These are phyloP conservation scores for Musca vetustissima DNA, from an alignment of 1,140 invertebrate genomes.

Conservation along the genomic window DNA sequence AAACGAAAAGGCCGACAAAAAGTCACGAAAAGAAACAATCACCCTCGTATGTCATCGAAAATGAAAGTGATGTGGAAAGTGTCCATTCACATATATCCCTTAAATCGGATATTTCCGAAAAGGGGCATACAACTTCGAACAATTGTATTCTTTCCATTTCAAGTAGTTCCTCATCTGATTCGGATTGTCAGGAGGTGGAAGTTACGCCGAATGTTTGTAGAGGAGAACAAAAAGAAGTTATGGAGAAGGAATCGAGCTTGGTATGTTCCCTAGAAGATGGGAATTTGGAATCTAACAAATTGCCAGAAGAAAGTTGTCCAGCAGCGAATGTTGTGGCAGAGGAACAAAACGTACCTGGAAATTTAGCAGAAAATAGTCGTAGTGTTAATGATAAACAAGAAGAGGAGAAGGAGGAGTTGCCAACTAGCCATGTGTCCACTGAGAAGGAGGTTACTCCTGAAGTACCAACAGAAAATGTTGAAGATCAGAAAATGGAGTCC, in stretches of 20 bases:
- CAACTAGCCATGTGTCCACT: too few species aligned
- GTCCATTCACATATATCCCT: slow-evolving; percentile 3
- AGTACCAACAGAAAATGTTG: too few species aligned
- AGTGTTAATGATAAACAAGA: too few species aligned
- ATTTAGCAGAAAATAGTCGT: too few species aligned
- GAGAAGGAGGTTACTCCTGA: too few species aligned
- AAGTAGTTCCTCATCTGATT: slow-evolving; percentile 5
- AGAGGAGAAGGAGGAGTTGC: too few species aligned
- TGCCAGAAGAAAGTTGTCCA: too few species aligned
- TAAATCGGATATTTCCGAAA: neutral
- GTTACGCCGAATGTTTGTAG: too few species aligned
- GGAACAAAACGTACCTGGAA: neutral
- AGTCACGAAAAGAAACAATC: neutral
- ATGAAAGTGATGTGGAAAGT: neutral
- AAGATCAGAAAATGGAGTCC: too few species aligned
- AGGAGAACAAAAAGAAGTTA: neutral
- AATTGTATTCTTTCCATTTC: neutral
- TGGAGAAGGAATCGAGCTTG: neutral
- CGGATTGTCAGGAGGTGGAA: slow-evolving; percentile 2
- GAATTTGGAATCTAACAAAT: too few species aligned
- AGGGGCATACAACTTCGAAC: neutral
- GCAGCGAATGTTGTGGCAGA: too few species aligned
- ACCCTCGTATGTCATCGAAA: neutral
- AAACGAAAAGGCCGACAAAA: neutral
- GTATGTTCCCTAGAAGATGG: too few species aligned